These are phyloP conservation scores for Sminthurides aquaticus DNA, from an alignment of 2,888 invertebrate species.

Conservation along the genomic window DNA sequence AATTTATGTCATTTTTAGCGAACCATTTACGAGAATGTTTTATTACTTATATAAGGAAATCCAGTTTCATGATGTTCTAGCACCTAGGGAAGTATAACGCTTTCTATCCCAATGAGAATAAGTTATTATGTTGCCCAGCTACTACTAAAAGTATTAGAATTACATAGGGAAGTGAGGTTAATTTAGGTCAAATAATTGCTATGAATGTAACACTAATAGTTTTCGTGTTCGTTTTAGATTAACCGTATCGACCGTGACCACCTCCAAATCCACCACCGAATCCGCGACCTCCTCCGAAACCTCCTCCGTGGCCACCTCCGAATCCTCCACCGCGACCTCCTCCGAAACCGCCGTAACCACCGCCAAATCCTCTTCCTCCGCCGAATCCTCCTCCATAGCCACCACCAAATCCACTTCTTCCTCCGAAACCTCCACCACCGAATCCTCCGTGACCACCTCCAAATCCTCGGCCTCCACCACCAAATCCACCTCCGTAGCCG, in stretches of 20 bases:
- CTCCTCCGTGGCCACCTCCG: neutral
- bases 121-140: too few species aligned
- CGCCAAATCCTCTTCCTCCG: neutral
- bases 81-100: too few species aligned
- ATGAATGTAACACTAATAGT: too few species aligned
- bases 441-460: neutral
- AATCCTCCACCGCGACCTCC: neutral
- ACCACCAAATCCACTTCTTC: neutral
- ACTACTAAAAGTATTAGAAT: too few species aligned
- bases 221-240: too few species aligned
- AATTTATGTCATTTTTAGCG: too few species aligned
- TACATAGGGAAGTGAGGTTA: too few species aligned
- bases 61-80: too few species aligned
- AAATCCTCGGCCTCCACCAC: neutral
- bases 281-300: neutral
- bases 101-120: too few species aligned
- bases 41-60: too few species aligned
- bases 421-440: neutral
- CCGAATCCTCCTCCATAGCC: neutral
- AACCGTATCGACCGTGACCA: neutral
- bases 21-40: too few species aligned
- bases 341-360: neutral
- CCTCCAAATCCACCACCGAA: neutral
- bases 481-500: neutral
- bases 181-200: too few species aligned